Evolutionary conservation across 2,113 vertebrate species (phyloP).

Genomic region (Rissa tridactyla): DNA sequence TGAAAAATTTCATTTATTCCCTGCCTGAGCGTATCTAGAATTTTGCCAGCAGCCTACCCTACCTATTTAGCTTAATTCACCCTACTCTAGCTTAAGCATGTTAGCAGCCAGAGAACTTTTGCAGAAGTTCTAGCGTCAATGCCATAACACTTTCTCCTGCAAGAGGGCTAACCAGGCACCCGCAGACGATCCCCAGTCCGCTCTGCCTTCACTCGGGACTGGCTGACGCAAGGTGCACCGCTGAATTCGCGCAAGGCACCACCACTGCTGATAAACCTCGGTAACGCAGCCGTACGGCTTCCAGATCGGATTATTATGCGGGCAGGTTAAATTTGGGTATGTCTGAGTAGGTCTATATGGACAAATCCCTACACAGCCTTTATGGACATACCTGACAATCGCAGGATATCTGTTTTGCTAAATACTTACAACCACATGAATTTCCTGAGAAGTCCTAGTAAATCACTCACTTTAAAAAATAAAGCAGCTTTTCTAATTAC

Average conservation of each 20-base stretch:
- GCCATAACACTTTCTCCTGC: neutral
- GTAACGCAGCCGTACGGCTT: neutral
- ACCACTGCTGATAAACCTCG: neutral
- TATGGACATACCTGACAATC: neutral
- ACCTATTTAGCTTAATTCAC: neutral
- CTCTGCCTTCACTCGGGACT: neutral
- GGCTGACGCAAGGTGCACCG: neutral
- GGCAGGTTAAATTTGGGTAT: neutral
- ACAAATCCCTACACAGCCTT: neutral
- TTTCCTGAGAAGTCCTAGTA: neutral
- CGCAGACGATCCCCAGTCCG: neutral
- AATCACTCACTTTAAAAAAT: neutral
- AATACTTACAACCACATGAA: neutral
- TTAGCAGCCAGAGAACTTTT: neutral
- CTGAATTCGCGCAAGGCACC: neutral
- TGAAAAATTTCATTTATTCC: neutral
- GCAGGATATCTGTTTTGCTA: neutral
- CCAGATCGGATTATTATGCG: neutral
- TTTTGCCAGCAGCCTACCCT: neutral
- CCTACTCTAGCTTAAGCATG: neutral
- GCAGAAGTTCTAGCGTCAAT: neutral
- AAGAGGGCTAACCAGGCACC: neutral
- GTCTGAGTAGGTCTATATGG: neutral
- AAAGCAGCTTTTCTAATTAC: neutral
- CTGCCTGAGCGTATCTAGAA: neutral